Evolutionary conservation across 2,113 vertebrate genomes (phyloP), one percentile per base, ranked within the genome.

Genomic region (Macquaria australasica): DNA sequence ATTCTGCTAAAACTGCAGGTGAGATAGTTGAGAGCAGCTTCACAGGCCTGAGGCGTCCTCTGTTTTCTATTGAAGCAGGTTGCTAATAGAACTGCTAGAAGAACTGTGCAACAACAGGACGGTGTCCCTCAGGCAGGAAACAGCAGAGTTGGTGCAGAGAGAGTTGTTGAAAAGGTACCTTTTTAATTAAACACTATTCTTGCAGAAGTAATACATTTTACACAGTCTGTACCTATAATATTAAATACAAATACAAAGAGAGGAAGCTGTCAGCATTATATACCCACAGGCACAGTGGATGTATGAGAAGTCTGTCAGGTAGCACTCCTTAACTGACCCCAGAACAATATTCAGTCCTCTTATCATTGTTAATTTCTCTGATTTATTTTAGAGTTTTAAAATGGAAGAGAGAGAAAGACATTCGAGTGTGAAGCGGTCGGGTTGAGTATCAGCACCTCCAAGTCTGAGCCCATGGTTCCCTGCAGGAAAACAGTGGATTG

Each of bases 121-220:
- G 51, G 21, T 5, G 23, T 73, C 37, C 70, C 53, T 16, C 2
- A 7, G 53, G 70, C 53, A 73, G 12, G 23, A 73, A 25, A 7
- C 34, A 25, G 53, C 39, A 43, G 21, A 64, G 20, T 11, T 7
- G 10, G 18, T 23, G 37, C 62, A 39, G 31, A 73, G 7, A 71
- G 21, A 73, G 31, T 12, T 21, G 34, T 64, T 21, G 4, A 23
- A 64, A 39, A 23, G 21, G 72, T 18, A 59, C 59, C 72, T 43
- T 73, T 73, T 73, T 59, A 45, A 73, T 73, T 59, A 45, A 59
- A 73, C 39, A 73, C 53, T 72, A 56, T 56, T 55, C 69, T 39
- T 39, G 31, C 6, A 56, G 51, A 73, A 51, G 25, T 21, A 63
- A 64, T 23, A 70, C 25, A 31, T 69, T 69, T 50, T 2, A 60